These are phyloP conservation scores for Diarsia dahlii DNA, from an alignment of 2,888 invertebrate species.

Conservation along the genomic window DNA sequence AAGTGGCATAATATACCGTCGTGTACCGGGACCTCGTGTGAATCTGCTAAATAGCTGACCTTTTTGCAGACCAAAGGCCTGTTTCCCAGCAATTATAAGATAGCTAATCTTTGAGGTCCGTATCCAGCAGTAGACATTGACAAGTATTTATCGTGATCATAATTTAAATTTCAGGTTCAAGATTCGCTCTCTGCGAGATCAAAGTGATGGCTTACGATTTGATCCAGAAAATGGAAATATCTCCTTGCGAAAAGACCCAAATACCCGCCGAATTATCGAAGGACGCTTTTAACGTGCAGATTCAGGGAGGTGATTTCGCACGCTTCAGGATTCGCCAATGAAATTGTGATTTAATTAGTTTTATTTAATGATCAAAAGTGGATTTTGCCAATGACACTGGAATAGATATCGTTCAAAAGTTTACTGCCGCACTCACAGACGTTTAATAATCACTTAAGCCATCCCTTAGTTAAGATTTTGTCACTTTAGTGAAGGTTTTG, in stretches of 20 bases:
- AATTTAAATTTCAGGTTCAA: slow-evolving; percentile 66
- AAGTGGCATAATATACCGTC: background rate
- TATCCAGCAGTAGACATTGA: too few relatives aligned
- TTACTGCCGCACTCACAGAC: too few relatives aligned
- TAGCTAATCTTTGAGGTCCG: background rate
- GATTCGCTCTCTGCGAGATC: slow-evolving; percentile 82
- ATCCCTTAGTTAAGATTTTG: too few relatives aligned
- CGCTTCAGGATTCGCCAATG: slow-evolving; percentile 34
- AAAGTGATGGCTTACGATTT: slow-evolving; percentile 80
- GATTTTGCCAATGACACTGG: background rate
- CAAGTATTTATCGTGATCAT: background rate
- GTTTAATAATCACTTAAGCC: too few relatives aligned
- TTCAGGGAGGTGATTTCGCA: slow-evolving; percentile 27
- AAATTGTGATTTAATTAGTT: background rate
- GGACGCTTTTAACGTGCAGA: slow-evolving; percentile 16
- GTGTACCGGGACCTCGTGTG: background rate
- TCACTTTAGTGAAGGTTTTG: too few relatives aligned
- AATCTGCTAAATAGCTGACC: background rate
- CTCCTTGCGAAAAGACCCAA: slow-evolving; percentile 73
- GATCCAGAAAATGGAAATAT: slow-evolving; percentile 73
- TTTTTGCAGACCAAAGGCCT: background rate
- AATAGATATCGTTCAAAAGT: background rate
- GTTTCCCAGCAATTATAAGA: background rate
- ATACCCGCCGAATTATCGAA: slow-evolving; percentile 61
- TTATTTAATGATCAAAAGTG: background rate